Conservation (phyloP, 2,113 vertebrate species). For the Thunnus maccoyii region DNA sequence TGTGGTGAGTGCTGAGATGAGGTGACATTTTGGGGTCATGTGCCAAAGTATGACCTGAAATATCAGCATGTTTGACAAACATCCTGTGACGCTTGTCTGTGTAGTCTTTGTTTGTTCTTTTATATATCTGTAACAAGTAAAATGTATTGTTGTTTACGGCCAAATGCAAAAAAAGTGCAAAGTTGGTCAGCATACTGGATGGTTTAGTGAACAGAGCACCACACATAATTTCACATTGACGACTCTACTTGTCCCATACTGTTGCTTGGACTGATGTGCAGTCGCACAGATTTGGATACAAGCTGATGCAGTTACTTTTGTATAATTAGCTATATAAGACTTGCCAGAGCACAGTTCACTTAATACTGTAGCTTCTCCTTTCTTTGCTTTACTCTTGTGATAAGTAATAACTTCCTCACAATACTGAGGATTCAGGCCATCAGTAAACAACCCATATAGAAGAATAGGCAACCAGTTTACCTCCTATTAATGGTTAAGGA, state of each 20-base stretch:
- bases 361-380: neutral
- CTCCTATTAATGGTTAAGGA: neutral
- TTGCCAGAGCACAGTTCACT: neutral
- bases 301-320: neutral
- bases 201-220: neutral
- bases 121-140: neutral
- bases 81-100: neutral
- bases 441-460: neutral
- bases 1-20: conserved; percentile 43
- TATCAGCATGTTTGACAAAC: conserved; percentile 19
- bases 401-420: conserved; percentile 1
- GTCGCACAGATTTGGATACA: neutral
- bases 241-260: neutral
- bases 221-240: neutral
- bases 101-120: neutral
- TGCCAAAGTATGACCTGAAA: conserved; percentile 56
- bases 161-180: neutral
- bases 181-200: no score
- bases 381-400: neutral
- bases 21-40: conserved; percentile 75
- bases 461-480: neutral
- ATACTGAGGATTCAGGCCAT: conserved; percentile 17
- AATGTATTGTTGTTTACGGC: neutral
- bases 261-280: neutral
- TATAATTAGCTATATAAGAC: neutral